These are phyloP conservation scores for Lutjanus campechanus DNA, from an alignment of 2,797 vertebrate species.

Conservation along the genomic window DNA sequence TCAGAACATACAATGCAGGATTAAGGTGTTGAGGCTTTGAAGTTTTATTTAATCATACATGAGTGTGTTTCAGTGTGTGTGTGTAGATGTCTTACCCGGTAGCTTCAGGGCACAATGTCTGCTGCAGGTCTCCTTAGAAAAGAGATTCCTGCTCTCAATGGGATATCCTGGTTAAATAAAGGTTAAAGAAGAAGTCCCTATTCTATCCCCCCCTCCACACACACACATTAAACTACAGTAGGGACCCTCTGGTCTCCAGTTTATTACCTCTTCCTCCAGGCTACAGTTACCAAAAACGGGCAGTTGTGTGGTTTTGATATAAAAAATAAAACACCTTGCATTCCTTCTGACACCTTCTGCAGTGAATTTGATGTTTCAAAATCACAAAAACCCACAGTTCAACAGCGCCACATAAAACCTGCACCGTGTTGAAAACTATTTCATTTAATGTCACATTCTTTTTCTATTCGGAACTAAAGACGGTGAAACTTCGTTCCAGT, in stretches of 20 bases:
- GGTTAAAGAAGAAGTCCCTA: slow-evolving; percentile 70
- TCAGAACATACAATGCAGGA: slow-evolving; percentile 24
- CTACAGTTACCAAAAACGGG: slow-evolving; percentile 58
- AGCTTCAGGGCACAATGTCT: slow-evolving; percentile 77
- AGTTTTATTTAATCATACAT: slow-evolving; percentile 73
- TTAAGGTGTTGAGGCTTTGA: slow-evolving; percentile 51
- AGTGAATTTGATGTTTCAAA: slow-evolving; percentile 21
- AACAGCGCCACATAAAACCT: neutral
- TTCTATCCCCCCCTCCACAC: slow-evolving; percentile 19
- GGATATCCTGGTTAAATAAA: slow-evolving; percentile 81
- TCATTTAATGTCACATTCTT: slow-evolving; percentile 60
- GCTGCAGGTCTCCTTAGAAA: slow-evolving; percentile 63
- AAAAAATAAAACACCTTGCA: slow-evolving; percentile 13
- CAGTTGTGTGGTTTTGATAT: slow-evolving; percentile 35
- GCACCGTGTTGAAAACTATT: slow-evolving; percentile 32
- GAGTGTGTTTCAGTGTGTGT: slow-evolving; percentile 42
- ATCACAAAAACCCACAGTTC: slow-evolving; percentile 26
- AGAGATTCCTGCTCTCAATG: slow-evolving; percentile 67
- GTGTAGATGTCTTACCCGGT: slow-evolving; percentile 55
- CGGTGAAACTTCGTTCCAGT: slow-evolving; percentile 71
- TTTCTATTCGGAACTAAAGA: slow-evolving; percentile 72
- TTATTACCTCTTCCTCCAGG: slow-evolving; percentile 78
- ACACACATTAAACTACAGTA: slow-evolving; percentile 71
- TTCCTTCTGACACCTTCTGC: slow-evolving; percentile 39
- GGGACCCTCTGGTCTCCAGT: slow-evolving; percentile 75